These are phyloP conservation scores for Ophonus ardosiacus DNA, from an alignment of 2,888 invertebrate genomes.

Conservation along the genomic window DNA sequence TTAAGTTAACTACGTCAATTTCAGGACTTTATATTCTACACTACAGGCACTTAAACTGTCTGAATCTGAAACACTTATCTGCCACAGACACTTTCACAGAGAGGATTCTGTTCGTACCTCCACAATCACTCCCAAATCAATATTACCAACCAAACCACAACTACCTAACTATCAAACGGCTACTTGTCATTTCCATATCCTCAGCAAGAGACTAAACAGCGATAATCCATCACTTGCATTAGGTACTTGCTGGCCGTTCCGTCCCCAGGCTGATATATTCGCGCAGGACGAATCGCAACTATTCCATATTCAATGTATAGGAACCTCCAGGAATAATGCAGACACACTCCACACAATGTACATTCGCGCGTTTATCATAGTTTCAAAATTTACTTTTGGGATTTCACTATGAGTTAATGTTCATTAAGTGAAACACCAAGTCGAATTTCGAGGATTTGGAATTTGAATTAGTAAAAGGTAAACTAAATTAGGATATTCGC, in stretches of 20 bases:
- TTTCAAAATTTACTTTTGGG: constrained; percentile 59
- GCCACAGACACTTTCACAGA: neutral
- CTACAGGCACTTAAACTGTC: no score
- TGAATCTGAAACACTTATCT: neutral
- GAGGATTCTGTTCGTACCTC: neutral
- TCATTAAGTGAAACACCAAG: neutral
- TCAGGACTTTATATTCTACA: no score
- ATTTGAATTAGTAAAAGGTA: neutral
- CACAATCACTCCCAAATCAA: neutral
- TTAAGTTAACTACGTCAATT: no score
- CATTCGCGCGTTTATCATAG: constrained; percentile 52
- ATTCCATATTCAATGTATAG: constrained; percentile 55
- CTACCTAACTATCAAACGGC: neutral
- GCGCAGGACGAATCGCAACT: constrained; percentile 37
- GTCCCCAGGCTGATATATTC: constrained; percentile 16
- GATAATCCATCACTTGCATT: constrained; percentile 57
- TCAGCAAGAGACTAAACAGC: constrained; percentile 29
- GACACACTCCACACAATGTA: constrained; percentile 29
- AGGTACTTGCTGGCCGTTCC: constrained; percentile 3
- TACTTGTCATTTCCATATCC: neutral
- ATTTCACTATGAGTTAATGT: constrained; percentile 36
- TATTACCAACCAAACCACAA: neutral
- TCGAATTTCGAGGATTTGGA: neutral
- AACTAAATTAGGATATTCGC: neutral
- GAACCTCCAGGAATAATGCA: constrained; percentile 49